Base-by-base conservation (phyloP, 2,113 vertebrate genomes). In the Xiphias gladius region DNA sequence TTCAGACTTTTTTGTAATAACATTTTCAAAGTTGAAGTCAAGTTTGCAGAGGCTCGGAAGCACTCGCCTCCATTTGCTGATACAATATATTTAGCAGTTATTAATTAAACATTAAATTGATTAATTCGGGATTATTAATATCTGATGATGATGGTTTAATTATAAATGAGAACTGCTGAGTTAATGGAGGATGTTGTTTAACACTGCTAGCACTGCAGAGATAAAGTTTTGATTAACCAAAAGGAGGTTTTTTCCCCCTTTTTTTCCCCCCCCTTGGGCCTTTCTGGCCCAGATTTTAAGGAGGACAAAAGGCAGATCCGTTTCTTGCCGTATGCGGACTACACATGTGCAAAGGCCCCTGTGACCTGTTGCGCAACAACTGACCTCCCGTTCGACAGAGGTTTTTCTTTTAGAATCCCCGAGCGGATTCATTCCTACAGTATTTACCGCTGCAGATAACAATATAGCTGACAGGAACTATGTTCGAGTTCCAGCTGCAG, bases 281-380 rank as follows among this genome's bases (percentile, higher is more conserved):
- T 76, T 30, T 52, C 50, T 68, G 64, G 73, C 73, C 68, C 76
- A 73, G 46, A 80, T 50, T 80, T 80, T 52, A 67, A 24, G 39
- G 46, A 68, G 66, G 74, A 75, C 55, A 71, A 69, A 73, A 30
- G 58, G n/a, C 32, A 35, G 32, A 35, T 35, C 32, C 32, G 32
- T 35, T 35, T 6, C 32, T 35, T 6, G 32, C 32, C 6, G 32
- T 35, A 35, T 6, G 32, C 32, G 32, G 6, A 35, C 32, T 35
- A 6, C 32, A 35, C 32, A 35, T 35, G 32, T 35, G 32, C 32
- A 6, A 35, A 35, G 6, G 32, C 3, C 3, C 32, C 32, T n/a
- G n/a, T n/a, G n/a, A n/a, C 32, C 32, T 3, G 6, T 35, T 35
- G 32, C 32, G 32, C 3, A 4, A 35, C 32, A 35, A 4, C 32